Evolutionary conservation across 2,888 invertebrate species (phyloP).

Genomic region (Gryllus longicercus): DNA sequence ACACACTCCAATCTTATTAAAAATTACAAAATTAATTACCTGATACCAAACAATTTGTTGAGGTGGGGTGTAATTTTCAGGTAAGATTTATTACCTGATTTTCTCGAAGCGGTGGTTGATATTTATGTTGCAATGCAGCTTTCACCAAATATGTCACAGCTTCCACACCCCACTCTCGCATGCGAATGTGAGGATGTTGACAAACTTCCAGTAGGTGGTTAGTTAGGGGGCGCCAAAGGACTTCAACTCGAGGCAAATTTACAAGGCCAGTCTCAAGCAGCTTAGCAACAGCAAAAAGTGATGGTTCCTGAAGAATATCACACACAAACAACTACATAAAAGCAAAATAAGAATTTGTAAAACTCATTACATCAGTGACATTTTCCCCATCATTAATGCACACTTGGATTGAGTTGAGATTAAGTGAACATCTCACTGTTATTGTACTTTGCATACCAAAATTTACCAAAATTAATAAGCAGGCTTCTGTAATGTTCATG

Average conservation of each 20-base stretch:
- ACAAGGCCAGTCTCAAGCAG: constrained; percentile 95
- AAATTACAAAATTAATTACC: no score
- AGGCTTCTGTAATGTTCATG: no score
- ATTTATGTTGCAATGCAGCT: constrained; percentile 83
- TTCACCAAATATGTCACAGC: constrained; percentile 92
- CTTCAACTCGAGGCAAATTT: constrained; percentile 88
- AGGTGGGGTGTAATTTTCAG: background rate
- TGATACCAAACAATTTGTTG: background rate
- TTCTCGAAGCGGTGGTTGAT: constrained; percentile 75
- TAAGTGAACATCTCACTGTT: no score
- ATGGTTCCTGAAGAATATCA: constrained; percentile 70
- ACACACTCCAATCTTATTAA: no score
- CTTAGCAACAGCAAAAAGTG: constrained; percentile 94
- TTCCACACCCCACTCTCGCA: constrained; percentile 98
- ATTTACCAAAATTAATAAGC: no score
- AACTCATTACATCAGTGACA: no score
- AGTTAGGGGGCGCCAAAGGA: constrained; percentile 91
- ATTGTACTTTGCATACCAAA: no score
- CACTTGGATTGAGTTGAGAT: no score
- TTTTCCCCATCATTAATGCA: no score
- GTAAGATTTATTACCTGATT: constrained; percentile 63
- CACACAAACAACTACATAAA: background rate
- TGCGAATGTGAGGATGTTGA: constrained; percentile 88
- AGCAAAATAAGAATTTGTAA: no score
- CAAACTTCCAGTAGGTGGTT: constrained; percentile 95